phyloP scores from a whole-genome alignment of 2,797 vertebrate species.

The Acipenser transmontanus region DNA sequence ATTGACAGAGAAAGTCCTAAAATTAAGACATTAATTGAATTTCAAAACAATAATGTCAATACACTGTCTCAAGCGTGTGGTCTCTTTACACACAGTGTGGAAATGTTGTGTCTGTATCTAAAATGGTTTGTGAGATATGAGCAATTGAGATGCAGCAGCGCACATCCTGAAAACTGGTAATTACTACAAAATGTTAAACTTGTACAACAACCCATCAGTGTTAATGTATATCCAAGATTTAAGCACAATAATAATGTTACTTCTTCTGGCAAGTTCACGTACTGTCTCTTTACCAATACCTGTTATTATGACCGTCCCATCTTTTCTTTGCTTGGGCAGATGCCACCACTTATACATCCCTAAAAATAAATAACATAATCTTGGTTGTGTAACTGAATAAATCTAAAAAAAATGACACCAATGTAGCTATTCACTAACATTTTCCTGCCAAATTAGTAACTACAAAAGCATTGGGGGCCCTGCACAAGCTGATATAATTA shows the following conservation, averaged over 20 bases:
- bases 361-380: constrained; percentile 28
- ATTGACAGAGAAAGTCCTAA: constrained; percentile 6
- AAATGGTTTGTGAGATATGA: no score
- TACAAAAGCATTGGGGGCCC: no score
- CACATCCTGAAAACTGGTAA: no score
- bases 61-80: background rate
- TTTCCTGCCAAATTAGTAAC: no score
- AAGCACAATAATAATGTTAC: constrained; percentile 32
- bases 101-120: background rate
- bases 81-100: background rate
- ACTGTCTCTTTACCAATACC: constrained; percentile 78
- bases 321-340: constrained; percentile 66
- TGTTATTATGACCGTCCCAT: constrained; percentile 73
- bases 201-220: no score
- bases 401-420: constrained; percentile 1
- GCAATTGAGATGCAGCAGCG: no score
- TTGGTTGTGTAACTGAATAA: background rate
- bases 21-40: background rate
- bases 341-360: constrained; percentile 66
- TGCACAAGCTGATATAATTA: constrained; percentile 17
- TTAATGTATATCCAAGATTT: no score
- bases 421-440: background rate
- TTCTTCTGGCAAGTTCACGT: constrained; percentile 69
- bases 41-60: background rate
- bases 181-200: background rate